Evolutionary conservation across 1,140 invertebrate species (phyloP).

Genomic region (Halesus radiatus): DNA sequence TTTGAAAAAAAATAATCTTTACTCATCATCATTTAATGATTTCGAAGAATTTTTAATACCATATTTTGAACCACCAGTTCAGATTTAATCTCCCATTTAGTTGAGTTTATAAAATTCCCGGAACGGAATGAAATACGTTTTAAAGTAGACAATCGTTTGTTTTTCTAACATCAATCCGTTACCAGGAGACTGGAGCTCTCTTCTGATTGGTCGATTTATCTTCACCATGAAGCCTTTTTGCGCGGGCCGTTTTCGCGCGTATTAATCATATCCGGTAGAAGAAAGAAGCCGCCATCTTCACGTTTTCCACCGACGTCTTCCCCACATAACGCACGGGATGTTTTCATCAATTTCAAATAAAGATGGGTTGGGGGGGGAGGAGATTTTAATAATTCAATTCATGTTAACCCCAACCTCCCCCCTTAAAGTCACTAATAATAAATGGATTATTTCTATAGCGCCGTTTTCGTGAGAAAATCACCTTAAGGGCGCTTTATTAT

Average conservation of each 20-base stretch:
- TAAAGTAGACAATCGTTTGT: neutral
- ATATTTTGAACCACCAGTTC: neutral
- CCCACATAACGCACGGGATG: neutral
- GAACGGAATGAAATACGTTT: neutral
- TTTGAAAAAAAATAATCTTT: too few species aligned
- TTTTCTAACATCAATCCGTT: constrained; percentile 19
- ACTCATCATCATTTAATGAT: too few species aligned
- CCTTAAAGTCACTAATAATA: too few species aligned
- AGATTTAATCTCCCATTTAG: neutral
- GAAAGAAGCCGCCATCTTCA: constrained; percentile 37
- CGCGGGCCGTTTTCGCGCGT: constrained; percentile 29
- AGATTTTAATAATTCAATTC: neutral
- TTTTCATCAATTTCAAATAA: neutral
- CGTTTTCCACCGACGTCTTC: neutral
- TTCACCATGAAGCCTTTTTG: constrained; percentile 19
- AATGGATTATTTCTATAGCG: too few species aligned
- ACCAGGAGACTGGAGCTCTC: neutral
- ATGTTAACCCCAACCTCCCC: neutral
- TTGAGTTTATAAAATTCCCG: neutral
- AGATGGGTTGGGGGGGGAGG: neutral
- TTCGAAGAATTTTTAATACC: neutral
- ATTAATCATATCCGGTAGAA: constrained; percentile 51
- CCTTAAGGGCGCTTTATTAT: too few species aligned
- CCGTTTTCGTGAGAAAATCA: too few species aligned
- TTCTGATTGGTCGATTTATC: constrained; percentile 14